Evolutionary conservation across 2,888 invertebrate species (phyloP), one percentile per base, ranked within the genome.

Genomic region (Heliconius erato): DNA sequence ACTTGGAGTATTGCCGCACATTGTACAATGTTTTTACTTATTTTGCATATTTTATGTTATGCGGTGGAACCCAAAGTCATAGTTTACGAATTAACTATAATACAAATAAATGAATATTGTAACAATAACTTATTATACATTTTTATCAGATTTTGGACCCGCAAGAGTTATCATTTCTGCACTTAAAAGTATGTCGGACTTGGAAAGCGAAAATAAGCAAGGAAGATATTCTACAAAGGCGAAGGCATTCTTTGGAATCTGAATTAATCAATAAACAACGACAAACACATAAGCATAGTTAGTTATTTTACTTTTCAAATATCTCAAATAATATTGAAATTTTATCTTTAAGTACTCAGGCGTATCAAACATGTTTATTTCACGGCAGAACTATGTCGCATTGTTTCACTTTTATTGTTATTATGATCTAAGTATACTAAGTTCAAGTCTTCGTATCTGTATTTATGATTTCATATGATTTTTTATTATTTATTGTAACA

Each of bases 131-230:
- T n/a, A 40, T 54, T 71, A 68, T 65, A 35, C n/a, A n/a, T 76
- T 76, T 26, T 72, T 86, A 89, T 81, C 87, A 96, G 96, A 88
- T 89, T 12, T 89, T 97, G 76, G 93, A 95, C 77, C 92, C 94
- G 28, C 95, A 96, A 88, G 97, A 97, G 86, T 87, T 97, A n/a
- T 95, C 96, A 32, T 94, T 95, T 85, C 90, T 97, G 28, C 96
- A 97, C 86, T 88, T 94, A 1, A 96, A 96, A 91, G 95, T 96
- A 63, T 96, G 96, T 86, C 95, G 95, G 11, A 95, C 94, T 5
- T 96, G 96, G 91, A 94, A 95, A 88, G 85, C 86, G 3, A 95
- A 93, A 85, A 82, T 95, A 5, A 91, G 86, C 49, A 94, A 96
- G 85, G 95, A 96, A 85, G 93, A 96, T 82, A 91, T 91, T 40